Evolutionary conservation across 1,140 invertebrate species (phyloP), one percentile per base, ranked within the genome.

Genomic region (Akabosia matsudoensis): DNA sequence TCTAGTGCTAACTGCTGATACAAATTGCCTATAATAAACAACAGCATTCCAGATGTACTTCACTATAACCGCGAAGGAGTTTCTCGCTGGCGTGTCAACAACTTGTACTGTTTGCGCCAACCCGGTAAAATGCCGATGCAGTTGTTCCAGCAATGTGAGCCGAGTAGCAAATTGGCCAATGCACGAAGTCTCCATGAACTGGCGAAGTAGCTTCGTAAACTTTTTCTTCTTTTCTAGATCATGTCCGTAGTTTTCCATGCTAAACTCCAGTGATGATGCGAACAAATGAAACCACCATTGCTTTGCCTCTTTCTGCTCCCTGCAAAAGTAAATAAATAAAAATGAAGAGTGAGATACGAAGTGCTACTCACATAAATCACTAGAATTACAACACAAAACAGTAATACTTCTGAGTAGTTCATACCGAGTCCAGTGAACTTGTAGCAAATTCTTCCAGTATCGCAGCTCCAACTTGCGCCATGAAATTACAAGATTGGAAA

Each of bases 211-310:
- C 61, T 74, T 70, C 10, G 77, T 73, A 45, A 84, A 83, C n/a
- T 7, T 67, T 10, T 61, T 61, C 61, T 31, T 28, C 28, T 67
- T 30, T 4, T 28, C 61, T 7, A 2, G 13, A 61, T 82, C 82
- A 1, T 89, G 86, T 34, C 85, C 82, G 3, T 89, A 86, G 18
- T 89, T 84, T 75, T 87, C 83, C 4, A 82, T 76, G 28, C 74
- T 76, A 86, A 89, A 34, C 52, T 90, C 87, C 4, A 92, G 83
- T 0, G 93, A 84, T 13, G 70, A 61, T 16, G 90, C 88, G 82
- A 92, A 97, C 22, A 98, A 83, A 82, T 93, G 90, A 83, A 96
- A 95, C 95, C 95, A 98, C 90, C 94, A 97, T 84, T 92, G 93
- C 37, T 90, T 88, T 0, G 89, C 88, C 73, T 89, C 87, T 0